A percentile compares a stretch with the other conserved stretches of the same genome.
Evolutionary conservation across 2,888 invertebrate genomes (phyloP).

Genomic region (Hermaeophaga mercurialis): DNA sequence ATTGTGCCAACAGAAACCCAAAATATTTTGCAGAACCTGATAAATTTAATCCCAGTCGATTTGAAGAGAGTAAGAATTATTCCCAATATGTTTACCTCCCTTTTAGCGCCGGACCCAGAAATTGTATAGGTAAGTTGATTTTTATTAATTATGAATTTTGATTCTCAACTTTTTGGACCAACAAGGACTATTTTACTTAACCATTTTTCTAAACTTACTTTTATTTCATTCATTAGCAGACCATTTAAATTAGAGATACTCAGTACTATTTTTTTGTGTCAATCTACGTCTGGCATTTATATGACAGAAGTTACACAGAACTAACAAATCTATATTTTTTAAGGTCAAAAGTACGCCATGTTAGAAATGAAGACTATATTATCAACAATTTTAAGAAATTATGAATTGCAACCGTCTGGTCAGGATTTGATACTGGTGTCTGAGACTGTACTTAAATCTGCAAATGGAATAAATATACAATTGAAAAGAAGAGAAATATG

Average conservation of each 20-base stretch:
- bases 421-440: constrained; percentile 30
- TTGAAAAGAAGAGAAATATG: constrained; percentile 23
- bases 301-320: neutral
- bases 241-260: no score
- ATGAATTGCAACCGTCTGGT: constrained; percentile 45
- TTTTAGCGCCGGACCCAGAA: constrained; percentile 69
- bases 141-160: no score
- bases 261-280: no score
- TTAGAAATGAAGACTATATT: constrained; percentile 63
- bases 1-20: constrained; percentile 59
- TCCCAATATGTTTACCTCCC: constrained; percentile 62
- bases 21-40: constrained; percentile 62
- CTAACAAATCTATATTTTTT: constrained; percentile 9
- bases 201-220: no score
- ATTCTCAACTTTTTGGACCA: no score
- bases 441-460: constrained; percentile 34
- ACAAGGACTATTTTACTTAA: no score
- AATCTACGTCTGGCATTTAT: neutral
- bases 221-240: no score
- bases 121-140: constrained; percentile 67
- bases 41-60: constrained; percentile 62
- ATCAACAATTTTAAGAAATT: constrained; percentile 61
- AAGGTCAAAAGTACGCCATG: constrained; percentile 58
- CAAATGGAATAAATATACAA: constrained; percentile 34
- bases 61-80: constrained; percentile 52